Conservation (phyloP, 1,140 invertebrate species). For the Heterodera schachtii region DNA sequence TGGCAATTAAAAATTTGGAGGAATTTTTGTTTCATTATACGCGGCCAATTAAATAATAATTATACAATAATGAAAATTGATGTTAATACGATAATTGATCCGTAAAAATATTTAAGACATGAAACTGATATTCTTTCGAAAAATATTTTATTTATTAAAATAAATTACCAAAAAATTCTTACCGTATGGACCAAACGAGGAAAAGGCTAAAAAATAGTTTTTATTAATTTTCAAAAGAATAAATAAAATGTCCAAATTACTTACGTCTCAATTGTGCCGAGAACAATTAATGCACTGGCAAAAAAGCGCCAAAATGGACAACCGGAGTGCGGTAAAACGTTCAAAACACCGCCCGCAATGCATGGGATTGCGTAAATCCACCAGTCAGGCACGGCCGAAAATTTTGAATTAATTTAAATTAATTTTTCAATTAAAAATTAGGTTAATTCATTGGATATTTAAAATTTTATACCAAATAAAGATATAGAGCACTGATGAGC, state of each 20-base stretch:
- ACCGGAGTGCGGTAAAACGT: slow-evolving; percentile 5
- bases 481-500: not conserved
- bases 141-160: no score
- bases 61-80: no score
- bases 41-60: no score
- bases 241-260: not conserved
- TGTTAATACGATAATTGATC: no score
- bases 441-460: not conserved
- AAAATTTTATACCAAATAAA: slow-evolving; percentile 8
- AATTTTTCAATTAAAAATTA: no score
- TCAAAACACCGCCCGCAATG: slow-evolving; percentile 18
- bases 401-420: not conserved
- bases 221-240: no score
- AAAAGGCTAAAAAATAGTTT: slow-evolving; percentile 26
- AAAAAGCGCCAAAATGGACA: slow-evolving; percentile 30
- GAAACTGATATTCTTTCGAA: no score
- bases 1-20: no score
- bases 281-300: slow-evolving; percentile 23
- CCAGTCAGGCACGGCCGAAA: slow-evolving; percentile 22
- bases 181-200: slow-evolving; percentile 31
- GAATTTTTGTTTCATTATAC: no score
- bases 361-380: slow-evolving; percentile 24
- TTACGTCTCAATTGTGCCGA: slow-evolving; percentile 30
- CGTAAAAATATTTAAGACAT: no score
- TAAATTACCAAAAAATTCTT: not conserved